Conservation (phyloP, 1,140 invertebrate genomes). For the Luehdorfia chinensis region DNA sequence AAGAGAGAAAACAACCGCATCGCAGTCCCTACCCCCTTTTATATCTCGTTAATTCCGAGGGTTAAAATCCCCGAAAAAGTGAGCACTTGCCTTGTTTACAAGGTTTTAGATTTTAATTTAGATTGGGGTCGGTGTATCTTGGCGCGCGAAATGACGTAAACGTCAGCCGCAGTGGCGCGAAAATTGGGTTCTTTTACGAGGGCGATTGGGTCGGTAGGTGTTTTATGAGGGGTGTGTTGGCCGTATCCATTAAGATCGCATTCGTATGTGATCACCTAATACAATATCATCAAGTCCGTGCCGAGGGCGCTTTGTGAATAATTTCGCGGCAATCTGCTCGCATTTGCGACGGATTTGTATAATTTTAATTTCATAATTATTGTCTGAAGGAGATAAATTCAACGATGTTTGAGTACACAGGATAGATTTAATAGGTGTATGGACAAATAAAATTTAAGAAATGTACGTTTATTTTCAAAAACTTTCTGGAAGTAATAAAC, state of each 20-base stretch:
- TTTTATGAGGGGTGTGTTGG: constrained; percentile 33
- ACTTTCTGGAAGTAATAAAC: no score
- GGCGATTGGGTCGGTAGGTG: constrained; percentile 29
- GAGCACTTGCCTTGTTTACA: constrained; percentile 79
- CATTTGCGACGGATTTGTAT: constrained; percentile 58
- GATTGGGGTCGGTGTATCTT: constrained; percentile 63
- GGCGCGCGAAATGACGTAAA: constrained; percentile 47
- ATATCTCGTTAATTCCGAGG: constrained; percentile 73
- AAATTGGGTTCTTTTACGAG: constrained; percentile 40
- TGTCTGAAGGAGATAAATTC: background rate
- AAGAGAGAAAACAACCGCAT: constrained; percentile 48
- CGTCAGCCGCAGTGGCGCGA: constrained; percentile 29
- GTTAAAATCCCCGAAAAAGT: constrained; percentile 78
- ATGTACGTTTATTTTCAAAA: no score
- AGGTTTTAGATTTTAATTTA: constrained; percentile 80
- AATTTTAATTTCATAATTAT: constrained; percentile 58
- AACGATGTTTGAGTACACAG: background rate
- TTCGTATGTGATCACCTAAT: constrained; percentile 78
- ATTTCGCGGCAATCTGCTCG: constrained; percentile 73
- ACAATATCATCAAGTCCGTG: constrained; percentile 76
- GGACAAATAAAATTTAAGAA: no score
- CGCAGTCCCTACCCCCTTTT: constrained; percentile 44
- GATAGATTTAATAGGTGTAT: no score
- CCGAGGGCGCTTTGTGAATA: constrained; percentile 69
- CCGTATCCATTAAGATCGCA: constrained; percentile 75